A percentile compares a stretch with the other conserved stretches of the same genome.
Evolutionary conservation across 2,797 vertebrate genomes (phyloP).

Genomic region (Taeniopygia guttata): DNA sequence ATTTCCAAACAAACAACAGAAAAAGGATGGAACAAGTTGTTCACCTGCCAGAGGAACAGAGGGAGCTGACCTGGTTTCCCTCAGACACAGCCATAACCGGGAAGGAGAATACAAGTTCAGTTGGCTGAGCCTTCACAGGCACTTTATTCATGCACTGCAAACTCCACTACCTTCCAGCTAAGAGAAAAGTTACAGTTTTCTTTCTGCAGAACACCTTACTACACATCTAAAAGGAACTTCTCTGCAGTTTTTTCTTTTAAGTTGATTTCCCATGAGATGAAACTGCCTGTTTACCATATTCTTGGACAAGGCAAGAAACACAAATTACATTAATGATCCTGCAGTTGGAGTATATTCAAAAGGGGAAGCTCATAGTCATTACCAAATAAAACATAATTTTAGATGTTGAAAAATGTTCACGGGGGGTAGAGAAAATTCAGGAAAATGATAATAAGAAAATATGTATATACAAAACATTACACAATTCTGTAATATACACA

Average conservation of each 20-base stretch:
- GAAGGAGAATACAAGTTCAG: not conserved
- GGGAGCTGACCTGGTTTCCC: slow-evolving; percentile 34
- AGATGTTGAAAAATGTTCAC: not conserved
- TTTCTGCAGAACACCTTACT: not conserved
- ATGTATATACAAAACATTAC: not conserved
- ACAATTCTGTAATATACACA: not conserved
- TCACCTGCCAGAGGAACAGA: slow-evolving; percentile 10
- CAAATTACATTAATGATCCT: not conserved
- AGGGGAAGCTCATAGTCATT: not conserved
- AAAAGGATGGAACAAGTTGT: slow-evolving; percentile 8
- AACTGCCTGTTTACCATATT: not conserved
- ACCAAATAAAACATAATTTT: not conserved
- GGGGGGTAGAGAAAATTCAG: not conserved
- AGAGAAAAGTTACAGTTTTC: not conserved
- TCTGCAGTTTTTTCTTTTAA: not conserved
- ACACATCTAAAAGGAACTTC: not conserved
- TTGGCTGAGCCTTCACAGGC: slow-evolving; percentile 23
- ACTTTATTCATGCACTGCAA: not conserved
- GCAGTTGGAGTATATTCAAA: not conserved
- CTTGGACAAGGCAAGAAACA: not conserved
- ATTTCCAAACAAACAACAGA: slow-evolving; percentile 3
- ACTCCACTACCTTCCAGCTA: not conserved
- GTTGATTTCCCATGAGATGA: not conserved
- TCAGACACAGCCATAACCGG: not conserved
- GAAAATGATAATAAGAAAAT: not conserved